Percentiles rank a stretch among this genome's conserved stretches.
phyloP scores from a whole-genome alignment of 2,888 invertebrate species.

The Eledone cirrhosa region DNA sequence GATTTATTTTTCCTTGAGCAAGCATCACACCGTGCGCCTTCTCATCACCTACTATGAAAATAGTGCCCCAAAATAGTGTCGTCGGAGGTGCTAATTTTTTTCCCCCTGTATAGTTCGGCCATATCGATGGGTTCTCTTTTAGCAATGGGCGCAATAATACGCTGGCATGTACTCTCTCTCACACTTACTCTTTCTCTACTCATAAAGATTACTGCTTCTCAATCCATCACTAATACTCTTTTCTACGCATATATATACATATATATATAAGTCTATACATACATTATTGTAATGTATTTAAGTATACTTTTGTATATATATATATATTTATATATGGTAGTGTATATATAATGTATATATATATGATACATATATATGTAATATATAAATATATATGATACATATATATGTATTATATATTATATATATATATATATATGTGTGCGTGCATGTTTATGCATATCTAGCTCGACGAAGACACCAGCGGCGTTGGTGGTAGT shows the following conservation, averaged over 20 bases:
- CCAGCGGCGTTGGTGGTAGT: no score
- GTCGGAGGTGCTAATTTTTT: constrained; percentile 35
- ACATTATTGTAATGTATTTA: no score
- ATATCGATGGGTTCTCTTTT: constrained; percentile 25
- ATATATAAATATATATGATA: no score
- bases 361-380: no score
- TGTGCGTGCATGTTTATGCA: no score
- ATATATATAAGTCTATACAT: no score
- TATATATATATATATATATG: no score
- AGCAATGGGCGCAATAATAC: constrained; percentile 49
- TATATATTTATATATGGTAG: no score
- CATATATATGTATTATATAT: no score
- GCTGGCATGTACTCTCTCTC: constrained; percentile 23
- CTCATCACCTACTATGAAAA: background rate
- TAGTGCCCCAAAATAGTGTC: background rate
- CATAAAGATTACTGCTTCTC: background rate
- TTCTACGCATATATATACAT: background rate
- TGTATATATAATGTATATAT: no score
- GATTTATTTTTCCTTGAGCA: constrained; percentile 16
- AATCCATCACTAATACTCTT: constrained; percentile 41
- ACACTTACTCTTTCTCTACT: background rate
- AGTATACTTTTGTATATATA: no score
- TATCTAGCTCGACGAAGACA: no score
- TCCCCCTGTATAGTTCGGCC: constrained; percentile 38
- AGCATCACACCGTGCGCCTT: background rate